Percentiles rank a stretch among this genome's conserved stretches.
These are phyloP conservation scores for Rhagonycha fulva DNA, from an alignment of 2,888 invertebrate genomes.

Conservation along the genomic window DNA sequence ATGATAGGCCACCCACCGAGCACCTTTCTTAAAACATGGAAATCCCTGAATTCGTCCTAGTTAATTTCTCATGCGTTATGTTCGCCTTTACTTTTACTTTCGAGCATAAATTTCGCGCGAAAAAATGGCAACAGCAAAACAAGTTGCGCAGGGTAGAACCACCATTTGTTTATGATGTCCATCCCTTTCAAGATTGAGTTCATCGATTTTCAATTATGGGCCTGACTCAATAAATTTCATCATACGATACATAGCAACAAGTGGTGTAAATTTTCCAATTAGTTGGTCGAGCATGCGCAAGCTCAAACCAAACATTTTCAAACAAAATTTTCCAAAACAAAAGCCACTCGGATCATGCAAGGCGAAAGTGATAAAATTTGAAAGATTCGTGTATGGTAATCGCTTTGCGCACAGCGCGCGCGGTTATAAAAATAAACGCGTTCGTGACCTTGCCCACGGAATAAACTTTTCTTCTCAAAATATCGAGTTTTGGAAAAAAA, in stretches of 20 bases:
- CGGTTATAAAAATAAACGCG: neutral
- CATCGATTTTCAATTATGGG: slow-evolving; percentile 13
- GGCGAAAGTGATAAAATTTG: neutral
- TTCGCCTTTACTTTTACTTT: too few relatives aligned
- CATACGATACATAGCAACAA: slow-evolving; percentile 19
- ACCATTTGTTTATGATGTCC: neutral
- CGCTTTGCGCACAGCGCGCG: neutral
- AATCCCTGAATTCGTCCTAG: too few relatives aligned
- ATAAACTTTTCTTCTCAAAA: slow-evolving; percentile 3
- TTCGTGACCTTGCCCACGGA: neutral
- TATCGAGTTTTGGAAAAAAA: neutral
- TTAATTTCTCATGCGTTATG: too few relatives aligned
- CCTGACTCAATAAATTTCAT: neutral
- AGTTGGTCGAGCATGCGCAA: neutral
- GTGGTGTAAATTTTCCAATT: slow-evolving; percentile 6
- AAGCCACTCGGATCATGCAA: neutral
- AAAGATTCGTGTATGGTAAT: too few relatives aligned
- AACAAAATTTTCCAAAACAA: neutral
- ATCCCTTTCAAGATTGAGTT: neutral
- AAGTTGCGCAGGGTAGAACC: too few relatives aligned
- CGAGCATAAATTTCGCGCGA: too few relatives aligned
- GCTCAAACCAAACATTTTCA: neutral
- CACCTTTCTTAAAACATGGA: too few relatives aligned
- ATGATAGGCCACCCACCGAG: too few relatives aligned
- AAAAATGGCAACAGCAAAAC: too few relatives aligned